Evolutionary conservation across 2,797 vertebrate species (phyloP).

Genomic region (Todus mexicanus): DNA sequence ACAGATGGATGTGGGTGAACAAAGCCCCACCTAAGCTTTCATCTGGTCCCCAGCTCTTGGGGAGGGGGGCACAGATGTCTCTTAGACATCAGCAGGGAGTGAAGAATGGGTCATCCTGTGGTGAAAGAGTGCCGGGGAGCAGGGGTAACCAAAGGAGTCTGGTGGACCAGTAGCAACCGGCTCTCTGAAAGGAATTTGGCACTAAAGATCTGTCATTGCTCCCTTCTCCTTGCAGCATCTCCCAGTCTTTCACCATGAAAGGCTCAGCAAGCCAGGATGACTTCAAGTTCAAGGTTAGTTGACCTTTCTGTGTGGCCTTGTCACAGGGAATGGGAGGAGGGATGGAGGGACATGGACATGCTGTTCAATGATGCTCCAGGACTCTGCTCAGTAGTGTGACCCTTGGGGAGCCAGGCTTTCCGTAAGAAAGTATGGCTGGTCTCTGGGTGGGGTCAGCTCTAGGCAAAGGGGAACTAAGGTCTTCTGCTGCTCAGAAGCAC

Average conservation of each 20-base stretch:
- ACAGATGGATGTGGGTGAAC: neutral
- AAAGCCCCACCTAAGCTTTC: neutral
- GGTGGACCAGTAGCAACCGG: neutral
- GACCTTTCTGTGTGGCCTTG: neutral
- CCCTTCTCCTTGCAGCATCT: constrained; percentile 74
- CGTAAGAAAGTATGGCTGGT: neutral
- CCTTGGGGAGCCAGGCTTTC: neutral
- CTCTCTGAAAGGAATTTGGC: neutral
- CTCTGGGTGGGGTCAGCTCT: neutral
- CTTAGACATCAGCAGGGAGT: neutral
- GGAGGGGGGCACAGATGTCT: neutral
- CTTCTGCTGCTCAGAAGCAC: neutral
- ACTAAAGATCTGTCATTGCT: neutral
- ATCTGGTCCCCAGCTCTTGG: neutral
- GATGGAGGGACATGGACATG: neutral
- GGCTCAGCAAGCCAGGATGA: constrained; percentile 96
- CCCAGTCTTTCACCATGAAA: constrained; percentile 87
- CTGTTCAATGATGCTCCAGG: neutral
- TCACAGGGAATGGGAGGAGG: neutral
- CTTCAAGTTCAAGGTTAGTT: constrained; percentile 90
- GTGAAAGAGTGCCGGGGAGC: neutral
- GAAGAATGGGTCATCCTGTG: neutral
- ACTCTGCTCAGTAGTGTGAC: neutral
- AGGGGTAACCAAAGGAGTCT: neutral
- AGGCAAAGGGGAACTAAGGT: neutral